phyloP scores from a whole-genome alignment of 2,113 vertebrate genomes.

The Chaetodon auriga region DNA sequence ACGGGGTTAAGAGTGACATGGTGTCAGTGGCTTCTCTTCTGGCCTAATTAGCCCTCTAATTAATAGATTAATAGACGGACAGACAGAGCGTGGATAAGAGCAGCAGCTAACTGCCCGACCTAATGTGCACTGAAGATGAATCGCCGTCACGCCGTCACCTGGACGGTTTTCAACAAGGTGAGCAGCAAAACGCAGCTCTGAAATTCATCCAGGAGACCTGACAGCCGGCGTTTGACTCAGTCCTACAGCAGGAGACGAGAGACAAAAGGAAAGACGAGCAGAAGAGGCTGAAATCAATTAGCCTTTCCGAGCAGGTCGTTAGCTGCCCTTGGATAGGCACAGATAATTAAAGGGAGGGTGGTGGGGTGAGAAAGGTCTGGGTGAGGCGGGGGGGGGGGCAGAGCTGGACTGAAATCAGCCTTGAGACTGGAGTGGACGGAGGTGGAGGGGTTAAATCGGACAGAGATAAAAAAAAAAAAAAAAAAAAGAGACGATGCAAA shows the following conservation, averaged over 20 bases:
- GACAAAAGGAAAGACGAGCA: constrained; percentile 52
- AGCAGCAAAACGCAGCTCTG: neutral
- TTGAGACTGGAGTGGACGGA: constrained; percentile 17
- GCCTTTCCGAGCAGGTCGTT: constrained; percentile 80
- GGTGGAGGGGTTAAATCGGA: constrained; percentile 54
- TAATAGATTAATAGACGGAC: constrained; percentile 78
- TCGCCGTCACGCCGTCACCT: neutral
- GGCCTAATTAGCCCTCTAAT: constrained; percentile 81
- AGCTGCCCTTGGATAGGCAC: constrained; percentile 85
- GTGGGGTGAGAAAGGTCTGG: constrained; percentile 27
- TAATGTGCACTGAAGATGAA: constrained; percentile 64
- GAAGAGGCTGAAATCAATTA: constrained; percentile 84
- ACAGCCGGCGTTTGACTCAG: neutral
- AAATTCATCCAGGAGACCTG: constrained; percentile 1
- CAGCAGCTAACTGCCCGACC: constrained; percentile 68
- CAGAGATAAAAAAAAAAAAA: neutral
- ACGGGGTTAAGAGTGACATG: constrained; percentile 68
- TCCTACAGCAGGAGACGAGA: constrained; percentile 12
- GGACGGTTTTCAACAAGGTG: constrained; percentile 27
- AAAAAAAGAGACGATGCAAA: constrained; percentile 38
- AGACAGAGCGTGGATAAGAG: constrained; percentile 63
- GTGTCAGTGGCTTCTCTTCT: constrained; percentile 74
- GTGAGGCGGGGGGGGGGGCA: constrained; percentile 6
- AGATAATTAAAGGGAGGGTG: constrained; percentile 82
- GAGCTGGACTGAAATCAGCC: constrained; percentile 36